Conservation (phyloP, 2,113 vertebrate genomes). For the Trematomus loennbergii region DNA sequence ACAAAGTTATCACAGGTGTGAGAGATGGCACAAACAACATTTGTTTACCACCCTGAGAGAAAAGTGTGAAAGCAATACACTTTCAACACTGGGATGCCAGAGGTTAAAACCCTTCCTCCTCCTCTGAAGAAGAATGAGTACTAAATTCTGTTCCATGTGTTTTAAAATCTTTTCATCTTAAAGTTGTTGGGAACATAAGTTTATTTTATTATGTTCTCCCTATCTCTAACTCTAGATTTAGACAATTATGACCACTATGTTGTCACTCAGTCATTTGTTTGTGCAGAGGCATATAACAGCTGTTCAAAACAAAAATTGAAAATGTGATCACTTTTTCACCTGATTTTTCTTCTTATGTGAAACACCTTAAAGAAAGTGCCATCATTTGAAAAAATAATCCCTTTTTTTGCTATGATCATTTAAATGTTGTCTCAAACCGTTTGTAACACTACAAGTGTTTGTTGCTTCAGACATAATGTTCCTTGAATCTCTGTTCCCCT, state of each 20-base stretch:
- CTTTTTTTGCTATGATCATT: not conserved
- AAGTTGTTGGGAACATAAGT: not conserved
- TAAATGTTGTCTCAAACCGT: conserved; percentile 10
- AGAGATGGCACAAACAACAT: conserved; percentile 1
- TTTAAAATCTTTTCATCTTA: not conserved
- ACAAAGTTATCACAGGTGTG: not conserved
- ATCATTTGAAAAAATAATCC: not conserved
- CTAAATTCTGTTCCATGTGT: not conserved
- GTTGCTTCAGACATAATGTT: not conserved
- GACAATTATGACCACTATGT: not conserved
- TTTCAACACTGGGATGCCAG: conserved; percentile 18
- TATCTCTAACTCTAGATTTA: not conserved
- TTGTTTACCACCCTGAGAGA: conserved; percentile 45
- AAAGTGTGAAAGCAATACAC: conserved; percentile 61
- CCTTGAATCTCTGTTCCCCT: not conserved
- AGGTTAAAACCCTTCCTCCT: not conserved
- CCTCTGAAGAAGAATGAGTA: not conserved
- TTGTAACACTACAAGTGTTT: not conserved
- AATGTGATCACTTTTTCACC: not conserved
- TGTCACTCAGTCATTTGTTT: not conserved
- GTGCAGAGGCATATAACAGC: not conserved
- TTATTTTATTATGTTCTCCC: not conserved
- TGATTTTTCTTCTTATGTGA: not conserved
- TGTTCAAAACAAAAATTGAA: not conserved
- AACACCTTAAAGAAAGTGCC: not conserved